Base-by-base conservation (phyloP, 2,797 vertebrate species). In the Arnoldichthys spilopterus region DNA sequence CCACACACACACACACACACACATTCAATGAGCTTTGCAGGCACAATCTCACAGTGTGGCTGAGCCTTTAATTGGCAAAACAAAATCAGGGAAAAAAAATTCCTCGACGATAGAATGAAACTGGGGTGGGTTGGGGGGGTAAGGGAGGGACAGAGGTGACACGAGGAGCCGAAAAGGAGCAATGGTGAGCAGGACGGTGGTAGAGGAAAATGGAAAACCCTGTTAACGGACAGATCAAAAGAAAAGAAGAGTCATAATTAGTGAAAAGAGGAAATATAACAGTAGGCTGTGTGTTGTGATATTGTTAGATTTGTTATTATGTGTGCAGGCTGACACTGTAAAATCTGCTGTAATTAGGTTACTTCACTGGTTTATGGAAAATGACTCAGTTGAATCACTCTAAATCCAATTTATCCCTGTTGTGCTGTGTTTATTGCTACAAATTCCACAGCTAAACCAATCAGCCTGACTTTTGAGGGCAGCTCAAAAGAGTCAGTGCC, bases 31-130 rank as follows among this genome's bases (percentile, higher is more conserved):
- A 82, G 30, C 43, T 66, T 59, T 34, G 54, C 78, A 64, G 49
- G 75, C 74, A 74, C 77, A 43, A 76, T 63, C 64, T 56, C 34
- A 49, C 26, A 61, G 56, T 61, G 13, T 16, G 7, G 58, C 15
- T 18, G 28, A 61, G 15, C 73, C 66, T 75, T 49, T 74, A 77
- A 82, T 80, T 81, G 49, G 56, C 63, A 51, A n/a, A 75, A 11
- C n/a, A 24, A 58, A 59, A 24, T 2, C 34, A 43, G 26, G 9
- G n/a, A n/a, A n/a, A n/a, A n/a, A n/a, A n/a, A n/a, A 18, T 63
- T 26, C 34, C 61, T 9, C 32, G 8, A 30, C 30, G 37, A 6
- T 1, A 13, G 2, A 53, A 3, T 37, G 30, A n/a, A 34, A 61
- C 16, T 64, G 26, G 18, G 64, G 20, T 69, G 37, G 16, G 77